Base-by-base conservation (phyloP, 2,113 vertebrate species). In the Rafetus swinhoei region DNA sequence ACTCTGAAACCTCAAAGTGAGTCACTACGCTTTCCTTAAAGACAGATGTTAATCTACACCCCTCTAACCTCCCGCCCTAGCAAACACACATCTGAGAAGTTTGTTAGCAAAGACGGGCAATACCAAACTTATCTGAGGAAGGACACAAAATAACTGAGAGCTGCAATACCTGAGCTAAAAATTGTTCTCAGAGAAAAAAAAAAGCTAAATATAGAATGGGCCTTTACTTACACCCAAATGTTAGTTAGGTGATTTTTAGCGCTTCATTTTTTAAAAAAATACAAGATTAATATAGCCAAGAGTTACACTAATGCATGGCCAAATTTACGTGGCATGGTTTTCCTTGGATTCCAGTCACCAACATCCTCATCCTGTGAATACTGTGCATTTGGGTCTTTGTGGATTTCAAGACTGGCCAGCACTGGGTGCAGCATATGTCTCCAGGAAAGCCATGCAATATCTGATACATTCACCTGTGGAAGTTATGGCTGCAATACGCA, bases 1-100 rank as follows among this genome's bases (percentile, higher is more conserved):
- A 82, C 84, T 93, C 79, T 27, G 53, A 89, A 96, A 85, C 81
- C 90, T 85, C 90, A 93, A 60, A 94, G 83, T 12, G 2, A 95
- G 55, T 85, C 6, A 62, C 84, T 89, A 87, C 82, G 56, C 93
- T 95, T 97, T 92, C 57, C 97, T 96, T 83, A 92, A 94, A 97
- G 77, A 74, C 87, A 97, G 98, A 98, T 98, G 96, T 1, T 5
- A 94, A 98, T 98, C 98, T 98, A 89, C 39, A 56, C 93, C 97
- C 97, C 97, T 90, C 97, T 91, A 93, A 86, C 89, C 96, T 96
- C 84, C 96, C 96, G 84, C 94, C 95, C 87, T 88, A 60, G 92
- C 95, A 97, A 97, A 98, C 95, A 96, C 96, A 97, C 93, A 88
- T 81, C 96, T 85, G 95, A 98, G 95, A 35, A 94, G 96, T 95